Base-by-base conservation (phyloP, 2,113 vertebrate genomes). In the Theristicus caerulescens region DNA sequence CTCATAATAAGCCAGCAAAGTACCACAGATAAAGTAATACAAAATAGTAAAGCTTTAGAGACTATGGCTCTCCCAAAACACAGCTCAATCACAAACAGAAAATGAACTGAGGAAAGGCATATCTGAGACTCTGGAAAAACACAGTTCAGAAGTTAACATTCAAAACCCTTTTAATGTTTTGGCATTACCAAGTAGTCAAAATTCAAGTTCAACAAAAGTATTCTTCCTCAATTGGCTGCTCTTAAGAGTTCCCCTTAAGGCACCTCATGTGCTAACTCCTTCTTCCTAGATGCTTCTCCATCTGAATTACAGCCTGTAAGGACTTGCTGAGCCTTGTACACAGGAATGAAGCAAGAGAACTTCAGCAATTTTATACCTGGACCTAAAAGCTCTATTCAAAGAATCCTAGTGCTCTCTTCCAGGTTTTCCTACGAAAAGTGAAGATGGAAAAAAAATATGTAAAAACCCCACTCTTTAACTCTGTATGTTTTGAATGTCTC, bases 1-100 rank as follows among this genome's bases (percentile, higher is more conserved):
- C 87, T 92, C 90, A 78, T 88, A 94, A 94, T 80, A 97, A 91
- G 69, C 36, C 47, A 5, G 61, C 61, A 61, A 95, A 95, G 76
- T 76, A 74, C 76, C 72, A 74, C 0, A 0, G 86, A 96, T 67
- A 92, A 96, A 95, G 77, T 96, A 96, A 96, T 67, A 94, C 40
- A 55, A 94, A 90, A 86, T 19, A 87, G 40, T 47, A 78, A 97
- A 93, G 55, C 78, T 90, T 87, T 88, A 40, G 88, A 96, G 90
- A 64, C 44, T 71, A 32, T 13, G 32, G 61, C 38, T 92, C 36
- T 96, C 89, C 86, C 93, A 92, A 96, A 96, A 89, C 82, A 71
- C 82, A 95, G 74, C 93, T 90, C 83, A 92, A 82, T 88, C 88
- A 88, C 54, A 44, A 15, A 86, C 38, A 73, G 71, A 95, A 93